phyloP scores from a whole-genome alignment of 2,113 vertebrate species.

The Microcebus murinus region DNA sequence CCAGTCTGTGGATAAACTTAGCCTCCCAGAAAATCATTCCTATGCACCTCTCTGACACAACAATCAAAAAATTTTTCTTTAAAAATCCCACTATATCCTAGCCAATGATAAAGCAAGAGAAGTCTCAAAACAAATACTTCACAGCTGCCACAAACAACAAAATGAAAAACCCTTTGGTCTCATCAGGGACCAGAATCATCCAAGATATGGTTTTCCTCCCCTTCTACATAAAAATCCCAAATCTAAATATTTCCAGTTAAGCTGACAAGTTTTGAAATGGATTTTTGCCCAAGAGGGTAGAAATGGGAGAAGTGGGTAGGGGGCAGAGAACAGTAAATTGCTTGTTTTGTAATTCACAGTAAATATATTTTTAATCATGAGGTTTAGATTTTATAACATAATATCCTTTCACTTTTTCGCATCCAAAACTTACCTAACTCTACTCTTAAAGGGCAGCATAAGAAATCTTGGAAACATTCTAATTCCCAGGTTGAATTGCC shows the following conservation, averaged over 20 bases:
- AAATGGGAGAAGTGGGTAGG: rapidly evolving
- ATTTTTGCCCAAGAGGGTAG: not conserved
- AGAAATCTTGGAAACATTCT: constrained; percentile 70
- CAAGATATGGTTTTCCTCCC: not conserved
- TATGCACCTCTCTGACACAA: not conserved
- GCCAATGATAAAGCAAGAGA: not conserved
- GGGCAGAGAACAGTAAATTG: not conserved
- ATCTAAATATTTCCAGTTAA: not conserved
- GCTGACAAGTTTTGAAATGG: not conserved
- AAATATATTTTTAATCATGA: constrained; percentile 40
- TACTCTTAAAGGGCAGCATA: constrained; percentile 72
- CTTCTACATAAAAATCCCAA: not conserved
- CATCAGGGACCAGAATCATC: not conserved
- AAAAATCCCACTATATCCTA: not conserved
- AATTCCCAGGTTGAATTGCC: constrained; percentile 68
- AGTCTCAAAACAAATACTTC: not conserved
- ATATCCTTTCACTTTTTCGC: constrained; percentile 1
- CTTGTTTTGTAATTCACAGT: not conserved
- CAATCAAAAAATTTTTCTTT: no score
- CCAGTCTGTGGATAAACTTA: constrained; percentile 10
- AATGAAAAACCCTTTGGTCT: not conserved
- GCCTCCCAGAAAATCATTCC: not conserved
- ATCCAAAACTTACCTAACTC: constrained; percentile 23
- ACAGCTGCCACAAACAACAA: not conserved
- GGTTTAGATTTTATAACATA: not conserved